phyloP scores from a whole-genome alignment of 2,113 vertebrate species.

The Macrotis lagotis region DNA sequence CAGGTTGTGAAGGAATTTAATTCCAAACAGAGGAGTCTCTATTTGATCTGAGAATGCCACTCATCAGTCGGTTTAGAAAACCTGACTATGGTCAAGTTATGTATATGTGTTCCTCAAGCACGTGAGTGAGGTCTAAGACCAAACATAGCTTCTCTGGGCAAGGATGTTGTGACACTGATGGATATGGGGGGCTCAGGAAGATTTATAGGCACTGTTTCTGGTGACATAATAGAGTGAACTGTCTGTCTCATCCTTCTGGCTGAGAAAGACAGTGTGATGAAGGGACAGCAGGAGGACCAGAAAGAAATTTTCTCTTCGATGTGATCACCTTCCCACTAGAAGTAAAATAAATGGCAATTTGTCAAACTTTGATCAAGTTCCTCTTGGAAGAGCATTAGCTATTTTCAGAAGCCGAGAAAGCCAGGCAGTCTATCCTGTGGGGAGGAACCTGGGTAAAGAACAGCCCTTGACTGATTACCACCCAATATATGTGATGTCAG shows the following conservation, averaged over 20 bases:
- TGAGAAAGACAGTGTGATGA: constrained; percentile 22
- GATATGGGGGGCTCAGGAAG: not conserved
- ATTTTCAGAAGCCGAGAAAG: constrained; percentile 15
- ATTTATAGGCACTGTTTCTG: constrained; percentile 19
- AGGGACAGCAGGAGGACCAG: not conserved
- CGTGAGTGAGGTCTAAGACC: not conserved
- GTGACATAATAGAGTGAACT: constrained; percentile 33
- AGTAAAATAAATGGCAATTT: constrained; percentile 37
- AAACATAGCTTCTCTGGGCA: not conserved
- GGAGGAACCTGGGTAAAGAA: not conserved
- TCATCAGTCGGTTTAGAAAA: not conserved
- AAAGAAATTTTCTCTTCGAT: constrained; percentile 43
- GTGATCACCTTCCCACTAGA: constrained; percentile 30
- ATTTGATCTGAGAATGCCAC: not conserved
- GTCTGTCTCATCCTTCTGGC: not conserved
- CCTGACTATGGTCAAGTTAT: not conserved
- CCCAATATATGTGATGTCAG: not conserved
- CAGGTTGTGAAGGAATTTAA: not conserved
- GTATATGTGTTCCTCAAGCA: not conserved
- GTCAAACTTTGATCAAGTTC: constrained; percentile 16
- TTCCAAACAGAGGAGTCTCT: not conserved
- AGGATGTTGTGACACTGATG: not conserved
- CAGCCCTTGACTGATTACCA: not conserved
- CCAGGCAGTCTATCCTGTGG: not conserved
- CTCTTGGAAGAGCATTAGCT: not conserved